A percentile compares a stretch with the other conserved stretches of the same genome.
These are phyloP conservation scores for Callospermophilus lateralis DNA, from an alignment of 2,113 vertebrate species.

Conservation along the genomic window DNA sequence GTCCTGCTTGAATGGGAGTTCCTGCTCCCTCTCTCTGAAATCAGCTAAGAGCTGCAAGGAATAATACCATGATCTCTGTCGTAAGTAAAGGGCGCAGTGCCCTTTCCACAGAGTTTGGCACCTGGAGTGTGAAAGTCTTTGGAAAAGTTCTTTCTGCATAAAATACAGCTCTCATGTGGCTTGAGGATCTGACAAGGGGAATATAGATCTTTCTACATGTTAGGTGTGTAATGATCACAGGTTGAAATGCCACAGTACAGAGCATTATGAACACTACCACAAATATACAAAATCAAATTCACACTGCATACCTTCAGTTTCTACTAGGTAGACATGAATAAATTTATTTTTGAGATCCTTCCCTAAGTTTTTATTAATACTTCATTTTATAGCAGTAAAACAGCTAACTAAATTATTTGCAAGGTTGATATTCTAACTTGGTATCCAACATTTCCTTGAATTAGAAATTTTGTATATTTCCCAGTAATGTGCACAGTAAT, in stretches of 20 bases:
- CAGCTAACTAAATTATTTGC: constrained; percentile 53
- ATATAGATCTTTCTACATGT: constrained; percentile 12
- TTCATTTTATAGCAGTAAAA: constrained; percentile 40
- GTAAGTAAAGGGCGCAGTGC: constrained; percentile 50
- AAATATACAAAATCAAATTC: constrained; percentile 29
- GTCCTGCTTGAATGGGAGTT: not conserved
- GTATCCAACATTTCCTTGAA: constrained; percentile 9
- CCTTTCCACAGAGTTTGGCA: constrained; percentile 63
- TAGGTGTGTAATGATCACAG: not conserved
- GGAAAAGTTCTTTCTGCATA: constrained; percentile 60
- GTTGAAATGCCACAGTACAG: not conserved
- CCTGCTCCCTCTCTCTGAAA: constrained; percentile 11
- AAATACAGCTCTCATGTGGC: constrained; percentile 52
- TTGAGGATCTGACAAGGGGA: constrained; percentile 51
- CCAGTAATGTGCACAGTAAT: not conserved
- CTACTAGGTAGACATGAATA: not conserved
- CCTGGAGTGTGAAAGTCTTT: constrained; percentile 65
- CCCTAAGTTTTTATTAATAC: not conserved
- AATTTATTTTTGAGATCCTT: constrained; percentile 6
- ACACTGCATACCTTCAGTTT: not conserved
- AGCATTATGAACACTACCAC: not conserved
- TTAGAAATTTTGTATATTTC: constrained; percentile 6
- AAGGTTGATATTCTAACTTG: not conserved
- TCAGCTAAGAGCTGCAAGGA: constrained; percentile 51
- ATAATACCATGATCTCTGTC: not conserved